Evolutionary conservation across 2,888 invertebrate genomes (phyloP).

Genomic region (Oscheius myriophilus): DNA sequence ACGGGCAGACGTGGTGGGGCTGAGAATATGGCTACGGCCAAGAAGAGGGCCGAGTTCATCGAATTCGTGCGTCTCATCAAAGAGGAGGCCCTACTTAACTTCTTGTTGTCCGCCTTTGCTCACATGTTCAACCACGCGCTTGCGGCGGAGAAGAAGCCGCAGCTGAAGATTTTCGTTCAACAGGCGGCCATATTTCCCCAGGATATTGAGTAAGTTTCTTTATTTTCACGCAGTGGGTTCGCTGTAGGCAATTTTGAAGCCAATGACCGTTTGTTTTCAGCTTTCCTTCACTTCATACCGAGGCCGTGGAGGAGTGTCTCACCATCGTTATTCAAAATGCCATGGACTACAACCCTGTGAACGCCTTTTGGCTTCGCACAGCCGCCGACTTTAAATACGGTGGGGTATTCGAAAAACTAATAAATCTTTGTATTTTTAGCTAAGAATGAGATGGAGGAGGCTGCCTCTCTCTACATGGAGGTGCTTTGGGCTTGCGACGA

Average conservation of each 20-base stretch:
- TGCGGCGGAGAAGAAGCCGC: conserved; percentile 19
- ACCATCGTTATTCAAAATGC: conserved; percentile 5
- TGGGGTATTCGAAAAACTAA: not conserved
- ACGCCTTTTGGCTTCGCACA: conserved; percentile 26
- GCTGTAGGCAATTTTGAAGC: not conserved
- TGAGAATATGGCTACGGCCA: conserved; percentile 24
- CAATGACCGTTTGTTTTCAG: not conserved
- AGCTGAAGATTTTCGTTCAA: conserved; percentile 26
- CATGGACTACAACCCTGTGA: conserved; percentile 20
- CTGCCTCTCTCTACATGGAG: conserved; percentile 20
- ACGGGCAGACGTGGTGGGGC: conserved; percentile 7
- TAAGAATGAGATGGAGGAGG: conserved; percentile 20
- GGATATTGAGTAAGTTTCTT: conserved; percentile 20
- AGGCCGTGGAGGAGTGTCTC: conserved; percentile 23
- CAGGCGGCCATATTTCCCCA: conserved; percentile 7
- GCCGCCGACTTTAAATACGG: conserved; percentile 31
- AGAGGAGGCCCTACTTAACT: conserved; percentile 21
- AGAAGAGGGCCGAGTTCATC: conserved; percentile 25
- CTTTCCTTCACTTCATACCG: not conserved
- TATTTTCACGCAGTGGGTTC: not conserved
- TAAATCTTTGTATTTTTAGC: conserved; percentile 8
- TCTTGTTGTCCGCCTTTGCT: conserved; percentile 36
- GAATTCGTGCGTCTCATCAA: conserved; percentile 23
- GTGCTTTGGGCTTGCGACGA: conserved; percentile 10
- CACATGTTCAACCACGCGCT: conserved; percentile 32